Percentiles rank a stretch among this genome's conserved stretches.
phyloP scores from a whole-genome alignment of 2,113 vertebrate species.

The Uria aalge region DNA sequence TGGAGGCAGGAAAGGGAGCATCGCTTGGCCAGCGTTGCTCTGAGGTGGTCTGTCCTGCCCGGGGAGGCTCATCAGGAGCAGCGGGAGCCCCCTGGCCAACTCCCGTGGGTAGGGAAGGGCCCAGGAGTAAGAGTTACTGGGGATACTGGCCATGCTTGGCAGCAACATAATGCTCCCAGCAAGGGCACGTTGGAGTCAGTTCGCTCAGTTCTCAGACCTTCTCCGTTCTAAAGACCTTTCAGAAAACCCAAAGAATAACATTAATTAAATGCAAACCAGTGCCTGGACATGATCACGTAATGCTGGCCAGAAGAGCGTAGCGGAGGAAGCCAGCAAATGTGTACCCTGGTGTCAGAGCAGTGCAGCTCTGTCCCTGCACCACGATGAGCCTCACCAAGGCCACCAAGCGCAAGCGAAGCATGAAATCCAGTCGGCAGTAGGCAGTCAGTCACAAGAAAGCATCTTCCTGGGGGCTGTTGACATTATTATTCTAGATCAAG shows the following conservation, averaged over 20 bases:
- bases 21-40: fast-evolving
- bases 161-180: not conserved
- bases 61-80: not conserved
- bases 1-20: not conserved
- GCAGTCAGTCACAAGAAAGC: not conserved
- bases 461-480: constrained; percentile 54
- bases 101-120: not conserved
- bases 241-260: not conserved
- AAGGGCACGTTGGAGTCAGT: not conserved
- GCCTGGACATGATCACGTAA: not conserved
- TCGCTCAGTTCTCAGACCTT: not conserved
- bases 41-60: not conserved
- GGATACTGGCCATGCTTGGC: not conserved
- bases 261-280: not conserved
- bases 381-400: not conserved
- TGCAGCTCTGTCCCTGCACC: not conserved
- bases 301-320: not conserved
- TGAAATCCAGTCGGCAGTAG: not conserved
- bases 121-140: not conserved
- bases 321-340: fast-evolving
- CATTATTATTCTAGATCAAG: constrained; percentile 63
- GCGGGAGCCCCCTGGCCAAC: not conserved
- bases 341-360: not conserved
- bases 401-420: not conserved
- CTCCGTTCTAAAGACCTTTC: not conserved